Conservation (phyloP, 1,140 invertebrate species). For the Drosophila pectinifera region DNA sequence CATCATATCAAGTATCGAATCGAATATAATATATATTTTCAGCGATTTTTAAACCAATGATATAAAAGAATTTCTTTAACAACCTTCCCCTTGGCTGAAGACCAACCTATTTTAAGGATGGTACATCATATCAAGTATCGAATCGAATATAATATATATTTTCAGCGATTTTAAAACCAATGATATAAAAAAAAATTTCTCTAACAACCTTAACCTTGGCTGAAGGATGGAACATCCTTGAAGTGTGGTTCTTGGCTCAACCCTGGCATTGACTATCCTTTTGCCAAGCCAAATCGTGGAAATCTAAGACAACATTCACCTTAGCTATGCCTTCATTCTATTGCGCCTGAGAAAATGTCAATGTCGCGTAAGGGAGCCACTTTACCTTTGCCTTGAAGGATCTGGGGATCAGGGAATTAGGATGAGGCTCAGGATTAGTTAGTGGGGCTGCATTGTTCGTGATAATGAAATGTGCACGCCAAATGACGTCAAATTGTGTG, state of each 20-base stretch:
- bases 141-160: neutral
- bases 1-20: too few species aligned
- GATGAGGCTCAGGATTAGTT: constrained; percentile 41
- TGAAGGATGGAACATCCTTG: neutral
- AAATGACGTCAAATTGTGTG: constrained; percentile 75
- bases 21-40: too few species aligned
- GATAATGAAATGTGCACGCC: constrained; percentile 55
- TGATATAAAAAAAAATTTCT: neutral
- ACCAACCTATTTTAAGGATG: too few species aligned
- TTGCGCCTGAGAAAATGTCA: constrained; percentile 61
- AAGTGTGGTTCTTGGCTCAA: neutral
- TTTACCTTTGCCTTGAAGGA: constrained; percentile 59
- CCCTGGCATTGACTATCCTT: constrained; percentile 11
- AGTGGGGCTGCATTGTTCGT: constrained; percentile 42
- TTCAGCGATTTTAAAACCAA: neutral
- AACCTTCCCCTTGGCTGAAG: neutral
- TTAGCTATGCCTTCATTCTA: neutral
- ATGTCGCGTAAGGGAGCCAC: constrained; percentile 43
- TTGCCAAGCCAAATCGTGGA: neutral
- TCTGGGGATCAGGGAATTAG: constrained; percentile 7
- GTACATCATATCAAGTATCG: neutral
- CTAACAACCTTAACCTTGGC: too few species aligned
- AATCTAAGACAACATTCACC: constrained; percentile 18
- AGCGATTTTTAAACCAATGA: neutral
- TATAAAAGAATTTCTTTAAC: neutral